phyloP scores from a whole-genome alignment of 2,888 invertebrate species.

The Linnaemya vulpina region DNA sequence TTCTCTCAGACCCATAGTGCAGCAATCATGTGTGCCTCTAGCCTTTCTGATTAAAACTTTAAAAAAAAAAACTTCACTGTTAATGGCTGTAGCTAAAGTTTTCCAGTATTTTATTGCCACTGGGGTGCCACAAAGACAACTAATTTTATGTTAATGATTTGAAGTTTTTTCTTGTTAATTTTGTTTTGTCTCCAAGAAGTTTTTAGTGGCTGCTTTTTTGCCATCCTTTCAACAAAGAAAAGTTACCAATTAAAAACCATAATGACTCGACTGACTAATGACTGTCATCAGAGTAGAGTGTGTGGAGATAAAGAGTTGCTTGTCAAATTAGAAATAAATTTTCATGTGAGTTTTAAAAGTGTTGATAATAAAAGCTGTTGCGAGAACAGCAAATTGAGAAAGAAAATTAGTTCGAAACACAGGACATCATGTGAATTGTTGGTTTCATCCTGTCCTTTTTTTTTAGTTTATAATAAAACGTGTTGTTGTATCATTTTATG shows the following conservation, averaged over 20 bases:
- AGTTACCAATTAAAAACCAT: slow-evolving; percentile 52
- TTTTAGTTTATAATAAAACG: neutral
- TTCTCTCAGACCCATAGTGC: neutral
- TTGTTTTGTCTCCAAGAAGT: slow-evolving; percentile 1
- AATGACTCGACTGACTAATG: slow-evolving; percentile 60
- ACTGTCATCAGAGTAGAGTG: slow-evolving; percentile 14
- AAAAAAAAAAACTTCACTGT: neutral
- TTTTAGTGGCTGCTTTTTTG: neutral
- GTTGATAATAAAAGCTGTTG: neutral
- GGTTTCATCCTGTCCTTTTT: neutral
- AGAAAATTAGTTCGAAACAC: neutral
- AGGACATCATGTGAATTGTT: no score
- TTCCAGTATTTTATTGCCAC: slow-evolving; percentile 3
- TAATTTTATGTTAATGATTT: slow-evolving; percentile 62
- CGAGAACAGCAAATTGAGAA: neutral
- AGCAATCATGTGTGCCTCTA: neutral
- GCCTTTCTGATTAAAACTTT: neutral
- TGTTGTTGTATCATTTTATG: no score
- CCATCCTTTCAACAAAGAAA: neutral
- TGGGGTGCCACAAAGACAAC: slow-evolving; percentile 54
- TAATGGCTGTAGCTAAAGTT: slow-evolving; percentile 20
- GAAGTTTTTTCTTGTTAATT: slow-evolving; percentile 22
- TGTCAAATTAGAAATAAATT: neutral
- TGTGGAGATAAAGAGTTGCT: neutral
- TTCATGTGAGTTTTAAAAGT: neutral